A percentile compares a stretch with the other conserved stretches of the same genome.
Conservation (phyloP, 2,113 vertebrate species). For the Psophia crepitans region DNA sequence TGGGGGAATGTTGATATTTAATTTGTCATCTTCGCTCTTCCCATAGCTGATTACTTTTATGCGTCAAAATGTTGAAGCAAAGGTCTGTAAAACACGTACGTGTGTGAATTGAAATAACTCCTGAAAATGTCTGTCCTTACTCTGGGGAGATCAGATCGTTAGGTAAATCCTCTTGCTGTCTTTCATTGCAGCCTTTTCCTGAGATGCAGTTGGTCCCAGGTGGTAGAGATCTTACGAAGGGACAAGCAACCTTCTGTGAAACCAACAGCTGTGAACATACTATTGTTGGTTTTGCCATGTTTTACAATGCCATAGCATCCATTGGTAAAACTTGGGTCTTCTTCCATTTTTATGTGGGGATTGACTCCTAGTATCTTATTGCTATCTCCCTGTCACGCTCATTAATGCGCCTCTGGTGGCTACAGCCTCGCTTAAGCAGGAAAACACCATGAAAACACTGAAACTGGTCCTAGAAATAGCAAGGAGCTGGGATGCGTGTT, state of each 20-base stretch:
- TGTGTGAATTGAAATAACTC: background rate
- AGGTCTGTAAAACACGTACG: background rate
- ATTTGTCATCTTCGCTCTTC: background rate
- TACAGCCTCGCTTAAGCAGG: background rate
- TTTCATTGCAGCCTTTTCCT: background rate
- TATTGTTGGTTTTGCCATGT: background rate
- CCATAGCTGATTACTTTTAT: background rate
- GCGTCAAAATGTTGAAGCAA: background rate
- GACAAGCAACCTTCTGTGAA: background rate
- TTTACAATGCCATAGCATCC: background rate
- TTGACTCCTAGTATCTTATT: background rate
- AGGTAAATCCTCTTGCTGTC: background rate
- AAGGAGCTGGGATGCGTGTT: background rate
- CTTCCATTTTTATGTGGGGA: background rate
- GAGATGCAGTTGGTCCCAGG: background rate
- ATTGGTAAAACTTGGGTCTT: background rate
- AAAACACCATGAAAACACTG: background rate
- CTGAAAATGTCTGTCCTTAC: background rate
- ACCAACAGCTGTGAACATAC: background rate
- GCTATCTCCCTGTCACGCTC: fast-evolving
- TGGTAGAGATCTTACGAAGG: background rate
- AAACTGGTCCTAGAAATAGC: background rate
- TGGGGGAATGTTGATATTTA: background rate
- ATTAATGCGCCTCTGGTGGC: fast-evolving
- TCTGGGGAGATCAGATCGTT: background rate